Evolutionary conservation across 1,140 invertebrate species (phyloP).

Genomic region (Caenorhabditis brenneri): DNA sequence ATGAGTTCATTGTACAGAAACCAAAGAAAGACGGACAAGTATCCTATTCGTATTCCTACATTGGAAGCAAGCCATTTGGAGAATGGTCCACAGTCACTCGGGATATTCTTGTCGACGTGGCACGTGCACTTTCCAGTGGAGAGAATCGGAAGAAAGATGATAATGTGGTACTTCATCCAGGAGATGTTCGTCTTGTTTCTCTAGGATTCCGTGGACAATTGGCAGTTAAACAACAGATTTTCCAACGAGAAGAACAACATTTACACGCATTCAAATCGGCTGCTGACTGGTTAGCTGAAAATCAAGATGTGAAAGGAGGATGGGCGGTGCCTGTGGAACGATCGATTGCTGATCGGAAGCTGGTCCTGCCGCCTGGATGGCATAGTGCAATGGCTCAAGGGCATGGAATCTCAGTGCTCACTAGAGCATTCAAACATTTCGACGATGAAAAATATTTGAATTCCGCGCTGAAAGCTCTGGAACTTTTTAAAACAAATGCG

Average conservation of each 20-base stretch:
- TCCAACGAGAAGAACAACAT: slow-evolving; percentile 82
- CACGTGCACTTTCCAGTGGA: slow-evolving; percentile 80
- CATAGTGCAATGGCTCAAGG: slow-evolving; percentile 89
- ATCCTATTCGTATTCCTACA: slow-evolving; percentile 13
- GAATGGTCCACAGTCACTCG: slow-evolving; percentile 84
- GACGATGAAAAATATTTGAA: slow-evolving; percentile 80
- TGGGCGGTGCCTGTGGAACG: slow-evolving; percentile 87
- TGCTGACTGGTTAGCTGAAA: slow-evolving; percentile 87
- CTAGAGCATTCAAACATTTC: slow-evolving; percentile 85
- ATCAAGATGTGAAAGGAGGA: slow-evolving; percentile 83
- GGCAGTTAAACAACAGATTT: slow-evolving; percentile 80
- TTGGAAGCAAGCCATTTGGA: background rate
- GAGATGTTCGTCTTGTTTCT: slow-evolving; percentile 76
- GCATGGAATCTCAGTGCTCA: slow-evolving; percentile 89
- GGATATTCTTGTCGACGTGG: slow-evolving; percentile 87
- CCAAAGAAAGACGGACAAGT: background rate
- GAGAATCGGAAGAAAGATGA: slow-evolving; percentile 45
- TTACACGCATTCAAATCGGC: slow-evolving; percentile 87
- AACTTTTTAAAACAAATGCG: slow-evolving; percentile 75
- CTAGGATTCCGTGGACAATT: slow-evolving; percentile 81
- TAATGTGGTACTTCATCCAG: slow-evolving; percentile 48
- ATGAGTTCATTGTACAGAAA: slow-evolving; percentile 27
- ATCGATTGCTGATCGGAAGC: slow-evolving; percentile 76
- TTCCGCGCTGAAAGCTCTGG: slow-evolving; percentile 81
- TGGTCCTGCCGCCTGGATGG: slow-evolving; percentile 84